Conservation (phyloP, 2,113 vertebrate genomes). For the Ranitomeya variabilis region DNA sequence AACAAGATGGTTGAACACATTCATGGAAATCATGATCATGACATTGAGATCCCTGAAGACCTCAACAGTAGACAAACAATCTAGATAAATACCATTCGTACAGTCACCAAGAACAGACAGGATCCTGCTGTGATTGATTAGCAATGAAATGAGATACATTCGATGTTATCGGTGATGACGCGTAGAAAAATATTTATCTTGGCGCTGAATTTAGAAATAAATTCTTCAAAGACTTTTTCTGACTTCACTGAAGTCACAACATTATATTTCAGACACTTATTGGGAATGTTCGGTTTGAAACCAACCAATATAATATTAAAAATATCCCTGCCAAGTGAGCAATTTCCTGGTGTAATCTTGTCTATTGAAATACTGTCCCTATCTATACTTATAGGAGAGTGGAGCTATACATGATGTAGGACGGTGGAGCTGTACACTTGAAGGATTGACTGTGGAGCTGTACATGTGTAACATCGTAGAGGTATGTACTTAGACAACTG, state of each 20-base stretch:
- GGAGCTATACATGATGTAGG: background rate
- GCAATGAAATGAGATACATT: background rate
- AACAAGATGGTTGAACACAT: background rate
- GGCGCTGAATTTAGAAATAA: background rate
- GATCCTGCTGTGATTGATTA: background rate
- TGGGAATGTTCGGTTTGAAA: background rate
- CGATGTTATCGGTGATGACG: background rate
- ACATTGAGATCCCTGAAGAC: background rate
- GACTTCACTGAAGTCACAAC: background rate
- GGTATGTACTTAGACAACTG: too few relatives aligned
- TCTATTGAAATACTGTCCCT: background rate
- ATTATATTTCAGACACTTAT: background rate
- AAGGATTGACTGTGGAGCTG: too few relatives aligned
- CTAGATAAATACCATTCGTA: background rate
- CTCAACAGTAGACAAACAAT: background rate
- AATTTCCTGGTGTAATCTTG: background rate
- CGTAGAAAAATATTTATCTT: background rate
- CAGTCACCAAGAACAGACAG: background rate
- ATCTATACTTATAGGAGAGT: background rate
- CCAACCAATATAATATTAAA: background rate
- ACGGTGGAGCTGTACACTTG: too few relatives aligned
- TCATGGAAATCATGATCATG: background rate
- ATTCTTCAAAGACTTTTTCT: background rate
- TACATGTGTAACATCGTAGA: too few relatives aligned
- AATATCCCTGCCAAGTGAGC: background rate